These are phyloP conservation scores for Oxystoma pomonae DNA, from an alignment of 2,888 invertebrate species.

Conservation along the genomic window DNA sequence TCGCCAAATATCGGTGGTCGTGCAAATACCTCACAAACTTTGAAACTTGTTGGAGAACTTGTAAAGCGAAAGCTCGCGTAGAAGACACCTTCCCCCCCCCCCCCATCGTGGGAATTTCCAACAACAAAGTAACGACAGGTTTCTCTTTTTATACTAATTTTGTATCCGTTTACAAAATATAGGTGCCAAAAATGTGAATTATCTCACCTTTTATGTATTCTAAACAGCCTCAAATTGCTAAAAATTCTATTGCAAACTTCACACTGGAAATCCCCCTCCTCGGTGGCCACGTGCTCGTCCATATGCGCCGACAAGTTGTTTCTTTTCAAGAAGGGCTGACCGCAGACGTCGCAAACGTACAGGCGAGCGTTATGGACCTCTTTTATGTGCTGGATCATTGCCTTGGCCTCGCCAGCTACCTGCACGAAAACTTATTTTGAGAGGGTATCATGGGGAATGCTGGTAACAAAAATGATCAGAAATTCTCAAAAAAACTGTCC, in stretches of 20 bases:
- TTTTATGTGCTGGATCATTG: constrained; percentile 61
- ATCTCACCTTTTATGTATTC: constrained; percentile 53
- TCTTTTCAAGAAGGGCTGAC: constrained; percentile 59
- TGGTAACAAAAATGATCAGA: not conserved
- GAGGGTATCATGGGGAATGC: not conserved
- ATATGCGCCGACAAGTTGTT: constrained; percentile 62
- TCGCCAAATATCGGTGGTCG: too few relatives aligned
- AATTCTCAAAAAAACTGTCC: not conserved
- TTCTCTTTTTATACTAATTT: too few relatives aligned
- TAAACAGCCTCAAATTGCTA: constrained; percentile 56
- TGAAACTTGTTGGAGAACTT: too few relatives aligned
- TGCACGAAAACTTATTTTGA: constrained; percentile 10
- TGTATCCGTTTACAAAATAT: too few relatives aligned
- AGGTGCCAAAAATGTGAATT: too few relatives aligned
- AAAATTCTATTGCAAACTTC: constrained; percentile 61
- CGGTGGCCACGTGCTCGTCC: constrained; percentile 58
- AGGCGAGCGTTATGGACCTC: constrained; percentile 57
- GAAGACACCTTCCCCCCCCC: too few relatives aligned
- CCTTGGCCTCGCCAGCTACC: constrained; percentile 52
- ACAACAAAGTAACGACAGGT: too few relatives aligned
- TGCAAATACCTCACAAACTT: too few relatives aligned
- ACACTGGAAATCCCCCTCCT: constrained; percentile 62
- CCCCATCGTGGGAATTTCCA: too few relatives aligned
- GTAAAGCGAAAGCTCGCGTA: too few relatives aligned
- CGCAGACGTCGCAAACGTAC: constrained; percentile 70